A percentile compares a stretch with the other conserved stretches of the same genome.
Conservation (phyloP, 2,888 invertebrate genomes). For the Epiblema foenella region DNA sequence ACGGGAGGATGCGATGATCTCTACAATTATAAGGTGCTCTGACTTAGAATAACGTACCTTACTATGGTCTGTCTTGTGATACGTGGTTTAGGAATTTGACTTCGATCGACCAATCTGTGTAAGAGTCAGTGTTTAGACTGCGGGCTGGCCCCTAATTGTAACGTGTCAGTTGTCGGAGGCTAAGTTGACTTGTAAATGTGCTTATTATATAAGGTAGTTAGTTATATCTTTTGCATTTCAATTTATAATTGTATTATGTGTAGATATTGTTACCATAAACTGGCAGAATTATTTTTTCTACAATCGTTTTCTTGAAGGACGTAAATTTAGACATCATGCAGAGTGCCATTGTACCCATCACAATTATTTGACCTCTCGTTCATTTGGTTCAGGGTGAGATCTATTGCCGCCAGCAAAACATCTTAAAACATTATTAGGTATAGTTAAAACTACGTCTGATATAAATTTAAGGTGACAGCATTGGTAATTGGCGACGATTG, state of each 20-base stretch:
- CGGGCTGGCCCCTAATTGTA: constrained; percentile 74
- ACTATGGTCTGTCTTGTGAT: constrained; percentile 78
- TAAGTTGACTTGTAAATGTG: constrained; percentile 38
- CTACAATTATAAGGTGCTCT: constrained; percentile 86
- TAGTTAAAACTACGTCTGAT: constrained; percentile 9
- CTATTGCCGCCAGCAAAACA: constrained; percentile 21
- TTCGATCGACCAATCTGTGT: constrained; percentile 78
- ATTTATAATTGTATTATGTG: constrained; percentile 62
- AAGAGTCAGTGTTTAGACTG: constrained; percentile 68
- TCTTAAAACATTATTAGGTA: constrained; percentile 3
- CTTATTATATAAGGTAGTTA: constrained; percentile 47
- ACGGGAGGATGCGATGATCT: constrained; percentile 79
- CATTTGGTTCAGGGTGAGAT: constrained; percentile 38
- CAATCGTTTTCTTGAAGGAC: constrained; percentile 52
- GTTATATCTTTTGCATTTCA: constrained; percentile 75
- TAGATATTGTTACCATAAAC: constrained; percentile 72
- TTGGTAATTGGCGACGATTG: constrained; percentile 32
- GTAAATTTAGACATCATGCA: constrained; percentile 41
- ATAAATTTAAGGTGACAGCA: constrained; percentile 24
- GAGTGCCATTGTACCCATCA: constrained; percentile 43
- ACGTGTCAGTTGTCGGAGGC: constrained; percentile 45
- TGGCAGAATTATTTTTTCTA: constrained; percentile 59
- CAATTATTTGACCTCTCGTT: constrained; percentile 35
- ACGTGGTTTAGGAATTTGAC: constrained; percentile 71
- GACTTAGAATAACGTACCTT: constrained; percentile 74